Base-by-base conservation (phyloP, 1,140 invertebrate species). In the Drosophila grimshawi region DNA sequence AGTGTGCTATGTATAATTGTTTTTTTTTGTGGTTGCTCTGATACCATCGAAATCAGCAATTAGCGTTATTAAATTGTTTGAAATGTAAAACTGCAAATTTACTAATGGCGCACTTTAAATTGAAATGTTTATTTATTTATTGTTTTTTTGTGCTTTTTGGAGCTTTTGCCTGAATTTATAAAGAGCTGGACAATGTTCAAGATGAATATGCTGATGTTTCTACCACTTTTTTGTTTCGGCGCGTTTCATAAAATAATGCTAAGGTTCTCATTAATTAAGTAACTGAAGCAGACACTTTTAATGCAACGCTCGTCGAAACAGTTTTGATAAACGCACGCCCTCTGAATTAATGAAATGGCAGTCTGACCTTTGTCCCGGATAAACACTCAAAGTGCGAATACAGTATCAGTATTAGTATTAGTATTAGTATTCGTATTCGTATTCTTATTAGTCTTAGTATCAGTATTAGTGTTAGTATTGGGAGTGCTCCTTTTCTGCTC, bases 261-360 rank as follows among this genome's bases (percentile, higher is more conserved):
- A 46, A 51, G 46, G 64, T 63, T 64, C 63, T 74, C 69, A 75
- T 88, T 88, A 88, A 88, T 88, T 88, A 89, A 80, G 52, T 51
- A 70, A 66, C 57, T 49, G 45, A 78, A 80, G 66, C 70, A 66
- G 80, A 74, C 85, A 55, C 63, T 77, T 79, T 73, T 76, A 73
- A 64, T 55, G 76, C 82, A 43, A 76, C 82, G 49, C 57, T 65
- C 39, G 49, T 66, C 55, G 66, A 57, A 63, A 59, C 61, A 39
- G 56, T 82, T 73, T 72, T 80, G 76, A 86, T 82, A 80, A 68
- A 73, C 65, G 51, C 51, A 39, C 76, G 74, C 83, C 63, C 49
- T 70, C 39, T 10, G 59, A 88, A 83, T 88, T 88, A 89, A 88
- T 88, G 86, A 89, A 85, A 75, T 79, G 60, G 51, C 66, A 30